Evolutionary conservation across 2,797 vertebrate genomes (phyloP), one percentile per base, ranked within the genome.

Genomic region (Euthynnus affinis): DNA sequence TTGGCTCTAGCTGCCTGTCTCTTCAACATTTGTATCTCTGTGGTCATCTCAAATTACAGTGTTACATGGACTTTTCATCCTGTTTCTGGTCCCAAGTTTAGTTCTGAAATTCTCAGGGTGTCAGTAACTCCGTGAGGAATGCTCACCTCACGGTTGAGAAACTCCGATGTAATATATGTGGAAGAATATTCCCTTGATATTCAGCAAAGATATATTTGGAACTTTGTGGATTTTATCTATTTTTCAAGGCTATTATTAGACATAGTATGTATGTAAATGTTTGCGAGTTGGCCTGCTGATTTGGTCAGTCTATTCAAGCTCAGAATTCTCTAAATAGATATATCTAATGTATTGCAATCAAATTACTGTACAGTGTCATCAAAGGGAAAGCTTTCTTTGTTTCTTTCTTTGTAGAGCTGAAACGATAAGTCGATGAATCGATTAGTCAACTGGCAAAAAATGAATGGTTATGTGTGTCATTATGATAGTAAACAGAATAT

Each of bases 21-120:
- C 67, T 9, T 27, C 22, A 22, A 56, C 6, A 74, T 74, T 62
- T 76, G 22, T 49, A 63, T 84, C 52, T 49, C 7, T 71, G 57
- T 48, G 42, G 49, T 68, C 69, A 65, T 76, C 15, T 69, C 67
- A 27, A 64, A 69, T 81, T 66, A 62, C 58, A 34, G 27, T 25
- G 29, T n/a, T 37, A 71, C 29, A 29, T 40, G 10, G 51, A 37
- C 25, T n/a, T 52, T 29, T 72, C 52, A 32, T 17, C n/a, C 20
- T 64, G 59, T 75, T 44, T 40, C 18, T 5, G 14, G 32, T 20
- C 56, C 8, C 68, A 34, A 62, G 71, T 82, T 74, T n/a, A 40
- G 37, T 12, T 27, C 5, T 18, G 8, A 64, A 40, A 66, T 58
- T 40, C 60, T 55, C 20, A 48, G n/a, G 51, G 37, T 64, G 52